Base-by-base conservation (phyloP, 2,888 invertebrate genomes). In the Pheosia gnoma region DNA sequence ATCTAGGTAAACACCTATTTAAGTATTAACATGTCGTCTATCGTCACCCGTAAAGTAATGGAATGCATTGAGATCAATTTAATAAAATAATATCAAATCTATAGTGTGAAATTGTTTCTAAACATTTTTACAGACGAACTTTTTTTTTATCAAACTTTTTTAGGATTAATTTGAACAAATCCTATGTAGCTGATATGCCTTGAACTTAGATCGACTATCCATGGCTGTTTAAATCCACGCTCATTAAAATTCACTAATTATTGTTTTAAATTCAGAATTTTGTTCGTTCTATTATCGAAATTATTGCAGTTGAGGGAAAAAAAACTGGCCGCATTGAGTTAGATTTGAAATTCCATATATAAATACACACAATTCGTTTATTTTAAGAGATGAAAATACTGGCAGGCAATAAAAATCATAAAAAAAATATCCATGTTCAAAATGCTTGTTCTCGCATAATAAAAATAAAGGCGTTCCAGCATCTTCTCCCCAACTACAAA, bases 61-160 rank as follows among this genome's bases (percentile, higher is more conserved):
- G 73, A 75, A 71, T 69, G 69, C 59, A 65, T 62, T 77, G 76
- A 77, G 77, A 77, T 77, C 77, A 77, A 66, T 68, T 59, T 66
- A 62, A 67, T 52, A 59, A 62, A 67, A 66, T 60, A 61, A 41
- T 41, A 8, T 5, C 25, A 25, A 25, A 25, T 25, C 25, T 25
- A 25, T 25, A 25, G 25, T 25, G 25, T 41, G 41, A 7, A 8
- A 41, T 41, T 41, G 8, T 41, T 41, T 8, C 5, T 3, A 41
- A 1, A 41, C 41, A 41, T 41, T 41, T 41, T 7, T 41, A 8
- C 49, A 49, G 49, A 49, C 7, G 10, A 2, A n/a, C 49, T n/a
- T 49, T 7, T 9, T 9, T 13, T 3, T 9, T 9, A 49, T n/a
- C 11, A 13, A 1, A 49, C n/a, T 4, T 49, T 49, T 8, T 9